These are phyloP conservation scores for Podotricha telesiphe DNA, from an alignment of 2,888 invertebrate genomes.

Conservation along the genomic window DNA sequence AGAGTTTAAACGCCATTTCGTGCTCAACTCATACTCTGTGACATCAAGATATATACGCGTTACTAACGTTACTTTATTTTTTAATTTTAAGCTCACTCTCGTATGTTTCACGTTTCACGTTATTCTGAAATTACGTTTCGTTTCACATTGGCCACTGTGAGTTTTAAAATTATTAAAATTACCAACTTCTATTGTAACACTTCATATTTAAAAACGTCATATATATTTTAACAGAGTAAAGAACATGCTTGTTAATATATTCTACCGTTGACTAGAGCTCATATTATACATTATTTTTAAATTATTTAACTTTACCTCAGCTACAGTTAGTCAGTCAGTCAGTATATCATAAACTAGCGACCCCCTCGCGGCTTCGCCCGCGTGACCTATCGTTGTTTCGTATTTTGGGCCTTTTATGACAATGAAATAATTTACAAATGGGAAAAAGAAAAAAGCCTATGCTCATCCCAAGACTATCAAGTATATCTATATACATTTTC, in stretches of 20 bases:
- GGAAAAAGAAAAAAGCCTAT: too few species aligned
- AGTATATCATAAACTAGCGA: too few species aligned
- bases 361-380: too few species aligned
- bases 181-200: not conserved
- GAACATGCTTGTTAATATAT: not conserved
- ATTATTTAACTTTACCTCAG: too few species aligned
- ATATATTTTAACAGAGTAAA: not conserved
- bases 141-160: not conserved
- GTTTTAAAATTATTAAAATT: slow-evolving; percentile 12
- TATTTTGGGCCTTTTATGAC: too few species aligned
- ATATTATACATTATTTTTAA: too few species aligned
- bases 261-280: not conserved
- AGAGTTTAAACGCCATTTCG: not conserved
- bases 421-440: too few species aligned
- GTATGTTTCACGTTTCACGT: slow-evolving; percentile 11
- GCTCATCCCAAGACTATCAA: too few species aligned
- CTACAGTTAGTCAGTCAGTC: too few species aligned
- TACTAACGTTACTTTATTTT: slow-evolving; percentile 4
- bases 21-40: not conserved
- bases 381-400: too few species aligned
- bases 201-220: not conserved
- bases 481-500: too few species aligned
- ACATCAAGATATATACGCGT: slow-evolving; percentile 4
- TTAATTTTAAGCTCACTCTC: slow-evolving; percentile 16
- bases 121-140: slow-evolving; percentile 11